Conservation (phyloP, 2,797 vertebrate species). For the Rhinogobio ventralis region DNA sequence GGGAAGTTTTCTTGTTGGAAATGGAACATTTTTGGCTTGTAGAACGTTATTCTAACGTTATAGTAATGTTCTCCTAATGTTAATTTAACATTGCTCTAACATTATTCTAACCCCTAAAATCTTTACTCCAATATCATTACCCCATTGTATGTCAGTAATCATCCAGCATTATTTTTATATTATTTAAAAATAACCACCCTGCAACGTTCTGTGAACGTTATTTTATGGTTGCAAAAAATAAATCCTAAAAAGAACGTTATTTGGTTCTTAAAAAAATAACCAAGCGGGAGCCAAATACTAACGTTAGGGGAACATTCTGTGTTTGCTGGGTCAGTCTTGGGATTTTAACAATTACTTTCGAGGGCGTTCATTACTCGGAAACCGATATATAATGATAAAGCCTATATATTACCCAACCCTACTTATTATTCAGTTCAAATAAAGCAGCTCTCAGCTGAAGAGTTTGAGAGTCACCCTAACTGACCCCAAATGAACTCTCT, state of each 20-base stretch:
- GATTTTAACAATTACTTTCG: neutral
- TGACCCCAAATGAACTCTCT: constrained; percentile 37
- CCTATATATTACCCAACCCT: neutral
- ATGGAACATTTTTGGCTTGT: too few species aligned
- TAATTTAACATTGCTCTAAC: neutral
- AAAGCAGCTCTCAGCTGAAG: neutral
- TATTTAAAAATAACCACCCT: too few species aligned
- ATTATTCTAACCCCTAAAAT: neutral
- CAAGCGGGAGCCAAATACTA: too few species aligned
- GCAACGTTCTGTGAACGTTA: too few species aligned
- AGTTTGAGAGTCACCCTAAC: neutral
- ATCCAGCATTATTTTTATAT: neutral
- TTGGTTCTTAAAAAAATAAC: too few species aligned
- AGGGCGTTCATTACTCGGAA: neutral
- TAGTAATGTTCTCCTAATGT: accelerated
- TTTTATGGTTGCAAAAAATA: too few species aligned
- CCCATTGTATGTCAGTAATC: neutral
- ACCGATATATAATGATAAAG: neutral
- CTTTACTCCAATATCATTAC: neutral
- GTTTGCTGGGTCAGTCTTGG: neutral
- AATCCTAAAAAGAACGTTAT: too few species aligned
- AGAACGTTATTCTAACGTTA: too few species aligned
- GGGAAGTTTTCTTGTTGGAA: neutral
- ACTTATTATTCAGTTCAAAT: neutral
- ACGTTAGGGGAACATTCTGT: too few species aligned